Evolutionary conservation across 1,140 invertebrate species (phyloP).

Genomic region (Sarcophaga peregrina): DNA sequence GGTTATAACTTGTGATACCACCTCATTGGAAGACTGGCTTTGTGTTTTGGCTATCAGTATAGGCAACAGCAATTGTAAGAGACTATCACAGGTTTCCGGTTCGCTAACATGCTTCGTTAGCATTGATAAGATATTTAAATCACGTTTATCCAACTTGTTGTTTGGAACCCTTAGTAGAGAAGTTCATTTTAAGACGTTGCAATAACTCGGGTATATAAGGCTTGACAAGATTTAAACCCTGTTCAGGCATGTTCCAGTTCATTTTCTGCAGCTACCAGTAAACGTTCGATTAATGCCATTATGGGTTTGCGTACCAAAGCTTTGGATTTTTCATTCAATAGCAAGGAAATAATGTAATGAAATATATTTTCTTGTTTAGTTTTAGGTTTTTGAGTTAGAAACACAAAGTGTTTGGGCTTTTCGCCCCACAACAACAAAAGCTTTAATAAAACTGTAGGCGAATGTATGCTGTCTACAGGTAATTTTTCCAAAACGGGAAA

Average conservation of each 20-base stretch:
- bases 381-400: conserved; percentile 45
- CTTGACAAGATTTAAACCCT: conserved; percentile 61
- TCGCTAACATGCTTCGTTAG: conserved; percentile 79
- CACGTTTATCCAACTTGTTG: conserved; percentile 72
- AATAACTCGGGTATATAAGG: conserved; percentile 81
- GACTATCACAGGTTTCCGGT: conserved; percentile 73
- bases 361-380: conserved; percentile 48
- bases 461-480: conserved; percentile 83
- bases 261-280: conserved; percentile 73
- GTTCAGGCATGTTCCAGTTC: conserved; percentile 54
- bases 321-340: conserved; percentile 76
- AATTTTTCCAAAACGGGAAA: conserved; percentile 85
- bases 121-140: conserved; percentile 83
- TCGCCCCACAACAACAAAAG: conserved; percentile 80
- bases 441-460: conserved; percentile 84
- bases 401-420: conserved; percentile 52
- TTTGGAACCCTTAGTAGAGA: conserved; percentile 65
- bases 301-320: conserved; percentile 76
- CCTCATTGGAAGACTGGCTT: conserved; percentile 69
- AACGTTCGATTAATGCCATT: conserved; percentile 81
- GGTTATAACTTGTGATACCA: conserved; percentile 73
- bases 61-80: conserved; percentile 79
- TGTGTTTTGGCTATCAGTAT: conserved; percentile 74
- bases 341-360: conserved; percentile 73
- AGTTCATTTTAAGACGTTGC: conserved; percentile 75